Base-by-base conservation (phyloP, 2,797 vertebrate species). In the Coregonus sp. region DNA sequence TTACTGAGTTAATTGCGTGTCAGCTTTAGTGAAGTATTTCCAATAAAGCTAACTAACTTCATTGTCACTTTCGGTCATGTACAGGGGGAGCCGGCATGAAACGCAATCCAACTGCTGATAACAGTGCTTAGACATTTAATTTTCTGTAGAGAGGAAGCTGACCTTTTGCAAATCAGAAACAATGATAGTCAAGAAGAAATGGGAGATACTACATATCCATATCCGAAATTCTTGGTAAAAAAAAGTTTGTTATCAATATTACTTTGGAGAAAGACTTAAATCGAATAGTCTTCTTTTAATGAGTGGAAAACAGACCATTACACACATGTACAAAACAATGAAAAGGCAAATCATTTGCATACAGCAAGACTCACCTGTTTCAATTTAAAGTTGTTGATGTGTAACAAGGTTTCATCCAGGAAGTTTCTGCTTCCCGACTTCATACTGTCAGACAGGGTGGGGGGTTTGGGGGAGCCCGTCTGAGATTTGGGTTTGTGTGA, bases 361-460 rank as follows among this genome's bases (percentile, higher is more conserved):
- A 59, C 56, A 18, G 33, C 52, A 2, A 61, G 33, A 82, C 86
- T 87, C 78, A 98, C 98, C 96, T 94, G 94, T 88, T 95, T 96
- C 77, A 91, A 86, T 89, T 92, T 93, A 82, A 93, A 86, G 89
- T 94, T 95, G 83, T 87, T 95, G 85, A 91, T 86, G 87, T 93
- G 89, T 76, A 90, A 81, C 81, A 86, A 73, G 82, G 92, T 81
- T 84, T 96, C 93, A 87, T 95, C 94, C 78, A 92, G 91, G 90
- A 90, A 90, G 93, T 91, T 95, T 94, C 94, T 95, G 90, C 88
- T 94, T 88, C 93, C 92, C 86, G 93, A 89, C 90, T 95, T 96
- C 61, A 91, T 68, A 52, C 80, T n/a, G 59, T 85, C 86, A 15
- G 69, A 71, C 29, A 79, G 47, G 20, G 75, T 63, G 4, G 54